phyloP scores from a whole-genome alignment of 2,113 vertebrate species.

The Cervus canadensis region DNA sequence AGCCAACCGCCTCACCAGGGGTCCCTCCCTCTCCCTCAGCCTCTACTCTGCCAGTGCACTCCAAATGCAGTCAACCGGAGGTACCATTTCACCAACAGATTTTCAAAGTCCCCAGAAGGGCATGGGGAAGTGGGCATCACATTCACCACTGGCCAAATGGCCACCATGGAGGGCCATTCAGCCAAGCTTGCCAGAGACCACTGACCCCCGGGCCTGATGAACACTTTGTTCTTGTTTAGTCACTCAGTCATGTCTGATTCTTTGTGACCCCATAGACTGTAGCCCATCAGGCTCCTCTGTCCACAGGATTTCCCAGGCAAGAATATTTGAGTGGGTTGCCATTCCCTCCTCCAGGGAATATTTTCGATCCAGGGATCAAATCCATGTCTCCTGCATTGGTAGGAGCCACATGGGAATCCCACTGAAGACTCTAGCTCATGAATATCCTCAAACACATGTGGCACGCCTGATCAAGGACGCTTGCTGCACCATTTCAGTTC shows the following conservation, averaged over 20 bases:
- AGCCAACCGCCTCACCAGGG: not conserved
- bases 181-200: not conserved
- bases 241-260: not conserved
- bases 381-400: not conserved
- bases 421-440: not conserved
- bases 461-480: not conserved
- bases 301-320: not conserved
- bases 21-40: not conserved
- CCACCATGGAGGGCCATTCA: too few relatives aligned
- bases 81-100: not conserved
- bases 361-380: not conserved
- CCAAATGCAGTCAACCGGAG: not conserved
- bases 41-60: not conserved
- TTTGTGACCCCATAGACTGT: not conserved
- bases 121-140: rapidly evolving
- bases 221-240: not conserved
- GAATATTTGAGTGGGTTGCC: not conserved
- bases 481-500: not conserved
- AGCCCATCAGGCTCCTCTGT: not conserved
- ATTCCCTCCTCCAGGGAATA: not conserved
- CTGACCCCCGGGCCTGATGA: too few relatives aligned
- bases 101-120: not conserved
- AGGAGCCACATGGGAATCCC: not conserved
- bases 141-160: not conserved
- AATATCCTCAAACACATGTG: not conserved